Evolutionary conservation across 2,113 vertebrate genomes (phyloP), one percentile per base, ranked within the genome.

Genomic region (Notarius lentiginosus): DNA sequence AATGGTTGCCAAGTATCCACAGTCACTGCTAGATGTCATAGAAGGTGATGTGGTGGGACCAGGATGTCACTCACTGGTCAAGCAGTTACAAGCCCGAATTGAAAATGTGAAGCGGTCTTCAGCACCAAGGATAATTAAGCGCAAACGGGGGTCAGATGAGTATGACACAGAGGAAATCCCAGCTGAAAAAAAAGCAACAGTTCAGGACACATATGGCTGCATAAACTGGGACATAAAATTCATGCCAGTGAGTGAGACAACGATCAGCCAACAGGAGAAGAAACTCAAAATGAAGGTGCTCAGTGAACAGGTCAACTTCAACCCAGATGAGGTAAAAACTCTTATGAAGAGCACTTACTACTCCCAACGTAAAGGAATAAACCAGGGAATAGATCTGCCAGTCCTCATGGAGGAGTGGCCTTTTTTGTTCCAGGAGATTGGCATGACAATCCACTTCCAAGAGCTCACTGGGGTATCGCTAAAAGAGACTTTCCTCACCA

Each of bases 191-290:
- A 84, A 34, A 24, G 84, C 84, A 88, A 66, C 58, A 55, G 76
- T 85, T 0, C 87, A 90, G 30, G 89, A 90, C 49, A 90, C 6
- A 9, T 79, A 84, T 49, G 84, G 84, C 5, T 88, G 82, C 20
- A 60, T 89, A 55, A 89, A 88, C 3, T 91, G 84, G 87, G 79
- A 91, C 0, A 56, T 86, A 41, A 87, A 82, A 76, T 87, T 51
- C 8, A 73, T 90, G 82, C 88, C 89, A 76, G 41, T 89, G 1
- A 83, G 82, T 68, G 86, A 91, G 55, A 89, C 84, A 12, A 8
- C 51, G n/a, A 84, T 84, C 47, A 91, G 63, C 53, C 88, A 89
- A 56, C 24, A 87, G 65, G n/a, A 17, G 51, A 89, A 91, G 24
- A 87, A 86, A 84, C 79, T 79, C 0, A 75, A 84, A 82, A 83